Evolutionary conservation across 2,888 invertebrate species (phyloP), one percentile per base, ranked within the genome.

Genomic region (Caenorhabditis angaria): DNA sequence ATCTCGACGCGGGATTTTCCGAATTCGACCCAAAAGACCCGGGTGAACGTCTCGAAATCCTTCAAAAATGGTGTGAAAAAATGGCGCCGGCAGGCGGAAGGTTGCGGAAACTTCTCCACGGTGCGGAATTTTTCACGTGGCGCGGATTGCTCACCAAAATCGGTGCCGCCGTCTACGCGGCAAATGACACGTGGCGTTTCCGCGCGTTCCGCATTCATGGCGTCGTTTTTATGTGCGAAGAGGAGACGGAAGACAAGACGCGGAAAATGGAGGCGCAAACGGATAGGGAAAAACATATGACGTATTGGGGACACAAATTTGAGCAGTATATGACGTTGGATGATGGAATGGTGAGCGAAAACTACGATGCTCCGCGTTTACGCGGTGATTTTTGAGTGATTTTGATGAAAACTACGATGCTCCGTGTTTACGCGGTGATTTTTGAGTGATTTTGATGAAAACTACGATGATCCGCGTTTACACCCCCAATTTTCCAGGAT

Each of bases 181-280:
- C 61, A 22, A 47, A 63, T n/a, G 79, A 74, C 18, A 69, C 91
- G 8, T 93, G 93, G 93, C 91, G 91, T 83, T 90, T 93, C 65
- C 91, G 91, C 72, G 93, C 92, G 0, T 24, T 73, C 2, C 90
- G 91, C 80, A 91, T 90, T 80, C 90, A 91, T 60, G 89, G 88
- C 0, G 91, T 91, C 22, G 92, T 92, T 81, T 94, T 92, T 87
- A 85, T 94, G 72, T 92, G 92, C 88, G 91, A 91, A 48, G 90
- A 90, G 83, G 91, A 92, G 55, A 92, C 92, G 0, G 91, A 91
- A 25, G 89, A 91, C 57, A 90, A 90, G 77, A 88, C 88, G 35
- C 63, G 83, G 29, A 78, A 74, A 71, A 65, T 76, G 24, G 61
- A 41, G 2, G 57, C 55, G 3, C 64, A 65, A 64, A 65, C 72